A percentile compares a stretch with the other conserved stretches of the same genome.
Evolutionary conservation across 2,888 invertebrate genomes (phyloP).

Genomic region (Harmothoe impar): DNA sequence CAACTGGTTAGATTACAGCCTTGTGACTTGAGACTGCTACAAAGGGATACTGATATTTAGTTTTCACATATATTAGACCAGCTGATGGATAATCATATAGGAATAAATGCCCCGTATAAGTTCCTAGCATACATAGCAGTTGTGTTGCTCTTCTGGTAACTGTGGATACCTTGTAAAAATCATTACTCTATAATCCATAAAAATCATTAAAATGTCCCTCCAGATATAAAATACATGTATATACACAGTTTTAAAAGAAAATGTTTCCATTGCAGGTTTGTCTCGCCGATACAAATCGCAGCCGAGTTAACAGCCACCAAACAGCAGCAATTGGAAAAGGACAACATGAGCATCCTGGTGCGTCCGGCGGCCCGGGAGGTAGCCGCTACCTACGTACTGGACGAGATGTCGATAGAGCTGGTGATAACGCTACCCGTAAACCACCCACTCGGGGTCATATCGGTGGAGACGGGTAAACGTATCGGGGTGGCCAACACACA

Average conservation of each 20-base stretch:
- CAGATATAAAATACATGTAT: too few relatives aligned
- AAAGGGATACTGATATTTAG: background rate
- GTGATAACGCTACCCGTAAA: constrained; percentile 90
- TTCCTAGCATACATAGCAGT: too few relatives aligned
- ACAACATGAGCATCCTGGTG: constrained; percentile 81
- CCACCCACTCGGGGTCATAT: constrained; percentile 92
- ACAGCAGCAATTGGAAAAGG: constrained; percentile 26
- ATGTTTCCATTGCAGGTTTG: constrained; percentile 12
- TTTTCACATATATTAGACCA: too few relatives aligned
- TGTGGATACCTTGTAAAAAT: too few relatives aligned
- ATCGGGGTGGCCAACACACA: constrained; percentile 88
- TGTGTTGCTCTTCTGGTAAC: too few relatives aligned
- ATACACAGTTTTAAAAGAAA: too few relatives aligned
- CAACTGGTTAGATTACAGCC: background rate
- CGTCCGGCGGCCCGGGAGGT: constrained; percentile 90
- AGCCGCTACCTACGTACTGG: constrained; percentile 90
- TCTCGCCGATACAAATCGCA: constrained; percentile 38
- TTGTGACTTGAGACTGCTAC: background rate
- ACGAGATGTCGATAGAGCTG: constrained; percentile 88
- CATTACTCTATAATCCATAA: too few relatives aligned
- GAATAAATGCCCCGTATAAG: too few relatives aligned
- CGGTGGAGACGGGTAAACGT: constrained; percentile 86
- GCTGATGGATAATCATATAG: too few relatives aligned
- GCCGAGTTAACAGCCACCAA: constrained; percentile 26
- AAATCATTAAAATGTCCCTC: too few relatives aligned